A percentile compares a stretch with the other conserved stretches of the same genome.
These are phyloP conservation scores for Lindbergichthys nudifrons DNA, from an alignment of 2,797 vertebrate genomes.

Conservation along the genomic window DNA sequence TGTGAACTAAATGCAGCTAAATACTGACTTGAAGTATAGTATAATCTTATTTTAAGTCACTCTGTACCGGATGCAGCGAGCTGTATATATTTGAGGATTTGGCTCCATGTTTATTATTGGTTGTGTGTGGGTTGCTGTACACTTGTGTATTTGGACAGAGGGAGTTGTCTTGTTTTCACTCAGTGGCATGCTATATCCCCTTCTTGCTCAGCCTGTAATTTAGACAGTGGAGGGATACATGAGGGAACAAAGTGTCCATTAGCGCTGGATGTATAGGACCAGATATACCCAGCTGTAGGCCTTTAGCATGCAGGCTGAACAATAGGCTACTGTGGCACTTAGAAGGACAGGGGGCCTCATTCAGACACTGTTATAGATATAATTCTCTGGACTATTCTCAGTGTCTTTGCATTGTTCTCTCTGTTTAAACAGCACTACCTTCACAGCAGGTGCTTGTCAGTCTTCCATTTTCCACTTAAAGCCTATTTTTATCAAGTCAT, in stretches of 20 bases:
- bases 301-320: conserved; percentile 45
- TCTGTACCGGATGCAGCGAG: conserved; percentile 5
- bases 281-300: conserved; percentile 49
- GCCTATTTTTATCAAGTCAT: too few species aligned
- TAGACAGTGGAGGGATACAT: conserved; percentile 63
- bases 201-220: conserved; percentile 61
- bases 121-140: conserved; percentile 37
- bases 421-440: conserved; percentile 17
- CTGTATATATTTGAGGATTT: conserved; percentile 29
- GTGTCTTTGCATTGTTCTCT: conserved; percentile 35
- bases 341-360: conserved; percentile 57
- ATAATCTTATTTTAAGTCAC: conserved; percentile 8
- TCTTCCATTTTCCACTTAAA: neutral
- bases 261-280: conserved; percentile 61
- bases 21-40: conserved; percentile 14
- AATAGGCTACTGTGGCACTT: conserved; percentile 61
- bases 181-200: conserved; percentile 23
- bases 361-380: conserved; percentile 49
- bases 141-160: conserved; percentile 55
- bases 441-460: conserved; percentile 37
- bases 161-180: conserved; percentile 63
- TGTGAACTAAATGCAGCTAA: conserved; percentile 19
- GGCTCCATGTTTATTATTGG: conserved; percentile 53
- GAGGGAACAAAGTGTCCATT: conserved; percentile 71
- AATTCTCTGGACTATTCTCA: conserved; percentile 33